Base-by-base conservation (phyloP, 2,113 vertebrate genomes). In the Pseudopodoces humilis region DNA sequence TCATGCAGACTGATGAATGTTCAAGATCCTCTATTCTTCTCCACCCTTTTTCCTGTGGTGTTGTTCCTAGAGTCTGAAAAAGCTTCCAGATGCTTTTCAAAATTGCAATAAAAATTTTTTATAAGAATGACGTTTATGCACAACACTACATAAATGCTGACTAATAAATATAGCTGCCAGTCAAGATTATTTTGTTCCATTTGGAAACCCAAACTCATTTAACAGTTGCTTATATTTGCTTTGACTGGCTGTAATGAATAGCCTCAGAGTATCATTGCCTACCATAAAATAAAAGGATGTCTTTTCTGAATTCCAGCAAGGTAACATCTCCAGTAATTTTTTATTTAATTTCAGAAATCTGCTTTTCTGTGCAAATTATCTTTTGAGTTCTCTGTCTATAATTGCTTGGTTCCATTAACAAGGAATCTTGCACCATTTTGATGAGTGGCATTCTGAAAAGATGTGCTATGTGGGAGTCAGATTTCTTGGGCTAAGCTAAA, bases 161-260 rank as follows among this genome's bases (percentile, higher is more conserved):
- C 18, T 76, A 90, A 85, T 94, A 90, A 72, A 76, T 82, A 76
- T 27, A 95, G n/a, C 62, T 95, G 70, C 53, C 82, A 85, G 44
- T 90, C 75, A 90, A 87, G 53, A 91, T 93, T 55, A 90, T 75
- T 89, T 90, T 69, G 37, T 65, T 85, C 35, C n/a, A 69, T 91
- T 91, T 62, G 69, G 13, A 56, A 85, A 22, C 41, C 20, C 74
- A 37, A 85, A 84, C 35, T 84, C 52, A 27, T 70, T 65, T 75
- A 75, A 52, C 27, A 68, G 10, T 89, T 56, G 47, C 31, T 68
- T 82, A 31, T 23, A 44, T 60, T 85, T 93, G 15, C 78, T 84
- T 89, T 93, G 52, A 35, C 69, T 88, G 64, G 15, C 80, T 91
- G 33, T 78, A 89, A 70, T 55, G 52, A 91, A 50, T 70, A 78